These are phyloP conservation scores for Melipona bicolor DNA, from an alignment of 2,888 invertebrate genomes.

Conservation along the genomic window DNA sequence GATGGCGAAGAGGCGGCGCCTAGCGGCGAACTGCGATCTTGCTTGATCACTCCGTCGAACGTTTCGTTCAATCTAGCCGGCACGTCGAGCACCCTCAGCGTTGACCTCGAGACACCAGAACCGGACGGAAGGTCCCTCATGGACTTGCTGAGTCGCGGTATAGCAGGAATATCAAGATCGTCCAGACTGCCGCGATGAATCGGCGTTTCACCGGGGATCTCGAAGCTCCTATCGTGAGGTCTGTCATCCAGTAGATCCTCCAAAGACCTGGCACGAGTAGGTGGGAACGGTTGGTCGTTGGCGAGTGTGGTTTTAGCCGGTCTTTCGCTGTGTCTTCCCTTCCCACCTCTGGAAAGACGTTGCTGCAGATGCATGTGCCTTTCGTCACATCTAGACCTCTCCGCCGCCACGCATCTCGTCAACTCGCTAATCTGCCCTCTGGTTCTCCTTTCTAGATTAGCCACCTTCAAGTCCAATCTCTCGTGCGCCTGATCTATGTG, in stretches of 20 bases:
- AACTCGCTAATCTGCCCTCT: slow-evolving; percentile 90
- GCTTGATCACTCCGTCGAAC: slow-evolving; percentile 76
- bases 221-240: slow-evolving; percentile 77
- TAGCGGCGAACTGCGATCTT: slow-evolving; percentile 74
- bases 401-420: slow-evolving; percentile 88
- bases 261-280: slow-evolving; percentile 89
- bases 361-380: slow-evolving; percentile 89
- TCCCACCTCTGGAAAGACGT: slow-evolving; percentile 88
- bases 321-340: slow-evolving; percentile 86
- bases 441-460: slow-evolving; percentile 90
- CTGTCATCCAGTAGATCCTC: slow-evolving; percentile 87
- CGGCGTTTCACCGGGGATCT: slow-evolving; percentile 79
- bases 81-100: slow-evolving; percentile 72
- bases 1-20: slow-evolving; percentile 75
- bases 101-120: slow-evolving; percentile 67
- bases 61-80: slow-evolving; percentile 77
- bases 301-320: slow-evolving; percentile 85
- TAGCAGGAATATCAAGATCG: slow-evolving; percentile 80
- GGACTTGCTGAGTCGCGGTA: slow-evolving; percentile 78
- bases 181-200: slow-evolving; percentile 78
- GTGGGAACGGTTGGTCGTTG: slow-evolving; percentile 84
- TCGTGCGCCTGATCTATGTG: slow-evolving; percentile 92
- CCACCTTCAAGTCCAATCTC: slow-evolving; percentile 91
- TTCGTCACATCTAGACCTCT: slow-evolving; percentile 87
- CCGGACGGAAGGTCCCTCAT: slow-evolving; percentile 77